Base-by-base conservation (phyloP, 2,797 vertebrate genomes). In the Falco biarmicus region DNA sequence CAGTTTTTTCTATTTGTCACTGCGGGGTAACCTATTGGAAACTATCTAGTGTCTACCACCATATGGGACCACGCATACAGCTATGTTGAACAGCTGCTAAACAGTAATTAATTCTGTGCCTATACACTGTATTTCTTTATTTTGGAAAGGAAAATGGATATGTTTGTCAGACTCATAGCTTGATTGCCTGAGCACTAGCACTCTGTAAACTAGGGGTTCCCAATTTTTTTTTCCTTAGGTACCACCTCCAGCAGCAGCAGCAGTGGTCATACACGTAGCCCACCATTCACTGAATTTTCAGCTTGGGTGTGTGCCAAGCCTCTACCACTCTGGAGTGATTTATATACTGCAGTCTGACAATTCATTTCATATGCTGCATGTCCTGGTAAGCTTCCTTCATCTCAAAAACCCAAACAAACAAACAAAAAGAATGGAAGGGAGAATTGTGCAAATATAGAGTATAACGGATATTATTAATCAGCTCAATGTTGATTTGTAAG, bases 51-150 rank as follows among this genome's bases (percentile, higher is more conserved):
- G 5, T 57, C 43, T 84, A 43, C 16, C 31, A 26, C 37, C 3
- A 2, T n/a, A 24, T 20, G 41, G 11, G 41, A 45, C 19, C 32
- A 32, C 0, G 1, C 15, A 25, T 26, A 63, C 15, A 63, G 63
- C 37, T 75, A 25, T 39, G 25, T 29, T 8, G 32, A 89, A 48
- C n/a, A 65, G 25, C 57, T 92, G 66, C 70, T 89, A 50, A 87
- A 56, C 25, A 60, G 37, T 61, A 57, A 73, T 65, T 73, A 84
- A 61, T 87, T 78, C 26, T 16, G 6, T 69, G 29, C 7, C 22
- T 54, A 16, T 68, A 73, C 6, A 29, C 7, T 8, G 4, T 57
- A 71, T 60, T 78, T 79, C 26, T 78, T 86, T 59, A 20, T 78
- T 89, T 83, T 80, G 26, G 77, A 93, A 89, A 73, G 13, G 20